Conservation (phyloP, 53 echinoderm and acorn worm genomes). For the Arbacia lixula region DNA sequence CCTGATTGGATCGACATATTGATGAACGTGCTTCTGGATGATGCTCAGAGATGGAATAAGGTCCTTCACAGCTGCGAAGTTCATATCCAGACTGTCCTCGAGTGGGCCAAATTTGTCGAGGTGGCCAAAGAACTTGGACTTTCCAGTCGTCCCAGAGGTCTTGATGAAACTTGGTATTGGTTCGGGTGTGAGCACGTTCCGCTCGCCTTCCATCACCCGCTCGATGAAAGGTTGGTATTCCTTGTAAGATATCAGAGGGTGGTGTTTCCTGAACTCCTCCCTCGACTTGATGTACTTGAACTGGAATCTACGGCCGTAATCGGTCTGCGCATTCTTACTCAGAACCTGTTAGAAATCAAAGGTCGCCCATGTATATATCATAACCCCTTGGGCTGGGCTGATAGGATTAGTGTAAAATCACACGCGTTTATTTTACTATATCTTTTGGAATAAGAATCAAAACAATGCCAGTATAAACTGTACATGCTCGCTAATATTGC, state of each 20-base stretch:
- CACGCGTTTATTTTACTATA: too few species aligned
- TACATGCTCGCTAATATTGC: too few species aligned
- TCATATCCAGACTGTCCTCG: neutral
- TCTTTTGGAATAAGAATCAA: too few species aligned
- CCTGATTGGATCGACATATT: conserved; percentile 15
- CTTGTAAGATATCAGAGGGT: conserved; percentile 66
- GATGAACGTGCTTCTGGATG: conserved; percentile 15
- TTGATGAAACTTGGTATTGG: conserved; percentile 28
- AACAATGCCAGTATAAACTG: too few species aligned
- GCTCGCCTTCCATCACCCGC: conserved; percentile 64
- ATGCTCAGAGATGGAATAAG: neutral
- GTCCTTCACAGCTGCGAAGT: neutral
- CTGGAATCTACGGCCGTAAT: conserved; percentile 54
- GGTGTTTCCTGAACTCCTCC: conserved; percentile 59
- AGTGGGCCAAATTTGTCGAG: neutral
- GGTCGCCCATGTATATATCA: too few species aligned
- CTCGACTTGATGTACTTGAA: conserved; percentile 60
- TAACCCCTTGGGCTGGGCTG: too few species aligned
- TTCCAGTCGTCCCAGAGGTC: conserved; percentile 78
- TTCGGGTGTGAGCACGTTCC: conserved; percentile 62
- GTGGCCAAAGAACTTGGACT: conserved; percentile 62
- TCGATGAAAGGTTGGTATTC: conserved; percentile 63
- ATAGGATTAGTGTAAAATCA: too few species aligned
- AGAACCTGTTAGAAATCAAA: too few species aligned
- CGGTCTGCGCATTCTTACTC: conserved; percentile 66